Base-by-base conservation (phyloP, 2,888 invertebrate species). In the Ariolimax columbianus region DNA sequence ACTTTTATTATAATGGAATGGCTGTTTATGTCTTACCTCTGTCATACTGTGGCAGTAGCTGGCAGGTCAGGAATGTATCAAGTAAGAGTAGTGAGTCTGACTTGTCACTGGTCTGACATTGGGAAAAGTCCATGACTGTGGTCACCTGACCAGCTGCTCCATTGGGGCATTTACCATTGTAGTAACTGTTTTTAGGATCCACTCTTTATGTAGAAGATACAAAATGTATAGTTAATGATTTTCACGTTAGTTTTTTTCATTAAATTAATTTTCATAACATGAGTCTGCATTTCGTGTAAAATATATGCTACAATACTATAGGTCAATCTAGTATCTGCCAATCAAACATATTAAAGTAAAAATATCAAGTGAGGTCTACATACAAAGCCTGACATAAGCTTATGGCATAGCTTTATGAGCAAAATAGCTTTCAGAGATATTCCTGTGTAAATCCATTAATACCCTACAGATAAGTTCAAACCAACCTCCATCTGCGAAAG, bases 121-220 rank as follows among this genome's bases (percentile, higher is more conserved):
- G 85, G 23, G 85, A 85, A 77, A 66, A 87, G 0, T 59, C 55
- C 40, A 19, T 38, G 9, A 78, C 30, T 43, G 47, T 36, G 33
- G 72, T 75, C 14, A 79, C 33, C 23, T 77, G 47, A 47, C 43
- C 68, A 30, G 77, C 40, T 7, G 63, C 36, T 17, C 68, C 70
- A 6, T 72, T 81, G 11, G 88, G 88, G 84, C 89, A 89, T 43
- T 82, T 73, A 0, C 89, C 89, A 36, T 86, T 88, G 82, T 88
- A 89, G 19, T 89, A 38, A n/a, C 89, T 89, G 70, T 87, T 87
- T 26, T 70, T 77, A 19, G 68, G 30, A 55, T 80, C 47, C 47
- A 86, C 85, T 63, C 86, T 88, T 47, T 40, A 66, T 33, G 7
- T 11, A 40, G 4, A 72, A 72, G 6, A 72, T 72, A 72, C 19